Conservation (phyloP, 1,140 invertebrate species). For the Rhysida immarginata region DNA sequence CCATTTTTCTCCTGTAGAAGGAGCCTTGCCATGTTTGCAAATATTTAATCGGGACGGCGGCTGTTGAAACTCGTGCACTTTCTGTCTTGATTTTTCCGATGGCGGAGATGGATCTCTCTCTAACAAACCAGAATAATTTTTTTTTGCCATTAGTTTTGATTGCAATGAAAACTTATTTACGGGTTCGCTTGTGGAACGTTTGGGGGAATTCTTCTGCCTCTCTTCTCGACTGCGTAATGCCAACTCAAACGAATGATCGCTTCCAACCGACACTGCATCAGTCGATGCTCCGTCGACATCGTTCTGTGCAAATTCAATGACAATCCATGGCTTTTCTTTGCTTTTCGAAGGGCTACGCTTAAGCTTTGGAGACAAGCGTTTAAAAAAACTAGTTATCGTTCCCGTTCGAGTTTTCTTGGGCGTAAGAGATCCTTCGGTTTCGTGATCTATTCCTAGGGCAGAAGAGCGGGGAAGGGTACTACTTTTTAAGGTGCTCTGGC, state of each 20-base stretch:
- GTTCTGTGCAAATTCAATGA: background rate
- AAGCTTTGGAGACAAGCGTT: slow-evolving; percentile 3
- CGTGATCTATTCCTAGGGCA: background rate
- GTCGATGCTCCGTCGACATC: background rate
- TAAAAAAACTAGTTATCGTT: slow-evolving; percentile 3
- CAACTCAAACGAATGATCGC: background rate
- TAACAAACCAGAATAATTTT: too few relatives aligned
- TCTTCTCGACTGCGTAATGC: background rate
- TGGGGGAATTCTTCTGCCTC: too few relatives aligned
- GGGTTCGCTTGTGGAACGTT: too few relatives aligned
- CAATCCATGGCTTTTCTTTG: background rate
- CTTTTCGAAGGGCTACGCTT: background rate
- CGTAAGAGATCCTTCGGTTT: background rate
- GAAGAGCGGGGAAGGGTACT: background rate
- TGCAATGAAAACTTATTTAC: too few relatives aligned
- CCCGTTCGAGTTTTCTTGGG: background rate
- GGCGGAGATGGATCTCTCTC: too few relatives aligned
- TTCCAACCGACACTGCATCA: background rate
- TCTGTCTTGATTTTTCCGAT: too few relatives aligned
- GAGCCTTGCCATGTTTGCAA: too few relatives aligned
- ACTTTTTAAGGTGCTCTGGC: background rate
- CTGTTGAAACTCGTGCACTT: too few relatives aligned
- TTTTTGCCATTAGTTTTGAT: too few relatives aligned
- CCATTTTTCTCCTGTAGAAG: too few relatives aligned
- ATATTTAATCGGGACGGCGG: too few relatives aligned